Base-by-base conservation (phyloP, 2,113 vertebrate genomes). In the Cyprinodon variegatus region DNA sequence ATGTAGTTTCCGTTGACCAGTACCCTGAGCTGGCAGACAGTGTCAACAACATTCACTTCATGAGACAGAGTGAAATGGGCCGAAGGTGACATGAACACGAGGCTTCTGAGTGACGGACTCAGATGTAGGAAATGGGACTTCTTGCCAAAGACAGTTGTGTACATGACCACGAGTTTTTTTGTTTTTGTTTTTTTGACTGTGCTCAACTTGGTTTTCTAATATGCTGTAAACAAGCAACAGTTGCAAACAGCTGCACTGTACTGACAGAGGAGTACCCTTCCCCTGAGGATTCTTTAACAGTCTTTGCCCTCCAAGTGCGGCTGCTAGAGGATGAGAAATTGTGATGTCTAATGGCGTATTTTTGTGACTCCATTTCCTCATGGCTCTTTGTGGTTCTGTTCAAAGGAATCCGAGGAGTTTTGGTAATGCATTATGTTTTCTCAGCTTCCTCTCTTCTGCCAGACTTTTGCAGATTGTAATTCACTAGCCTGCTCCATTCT, bases 51-150 rank as follows among this genome's bases (percentile, higher is more conserved):
- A 95, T 99, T 93, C 96, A 98, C 87, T 99, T 99, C 93, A 96
- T 99, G 97, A 96, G 97, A 96, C 98, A 99, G 95, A 99, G 96
- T 20, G 98, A 99, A 90, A 98, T 98, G 97, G 98, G 98, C 94
- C 96, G 97, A 91, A 99, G 98, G 98, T 99, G 98, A 99, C 98
- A 98, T 95, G 91, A 93, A 88, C 77, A 86, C 72, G 73, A 74
- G 81, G 82, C 87, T 87, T 76, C 73, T 60, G 59, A 83, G 67
- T 65, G 74, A 89, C 79, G 6, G 85, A 92, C 89, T 88, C 73
- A 65, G 41, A 85, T 72, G 68, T 81, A 74, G 94, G 87, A 93
- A 88, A 50, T 69, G 86, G 92, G 90, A 93, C 90, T 88, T 95
- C 95, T 98, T 98, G 97, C 97, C 98, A 98, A 99, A 99, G 97